Base-by-base conservation (phyloP, 1,140 invertebrate species). In the Harpegnathos saltator region DNA sequence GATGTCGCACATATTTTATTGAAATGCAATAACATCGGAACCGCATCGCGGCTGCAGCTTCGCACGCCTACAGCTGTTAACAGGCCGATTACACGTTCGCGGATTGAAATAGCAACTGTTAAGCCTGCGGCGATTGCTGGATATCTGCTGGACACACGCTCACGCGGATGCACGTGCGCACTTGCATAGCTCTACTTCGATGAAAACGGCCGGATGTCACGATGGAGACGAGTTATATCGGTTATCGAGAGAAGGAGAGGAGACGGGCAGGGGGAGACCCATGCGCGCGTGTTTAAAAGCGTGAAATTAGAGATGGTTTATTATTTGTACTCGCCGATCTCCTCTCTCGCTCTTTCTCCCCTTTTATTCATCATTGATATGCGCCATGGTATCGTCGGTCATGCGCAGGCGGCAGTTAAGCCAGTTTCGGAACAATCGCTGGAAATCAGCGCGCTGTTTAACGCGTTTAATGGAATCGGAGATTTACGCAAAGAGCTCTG, bases 401-500 rank as follows among this genome's bases (percentile, higher is more conserved):
- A 9, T 9, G 38, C 9, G 3, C 38, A 11, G 11, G 4, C 7
- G 0, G 38, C 38, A 44, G 38, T 44, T 44, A 9, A 44, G 38
- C 38, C n/a, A n/a, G n/a, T 44, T 4, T 44, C 11, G 0, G 38
- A n/a, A 11, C 7, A 44, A 3, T 44, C 38, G 38, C 7, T 44
- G 38, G 38, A 3, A 52, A 11, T 44, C 48, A 12, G 48, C 65
- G 71, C 19, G 73, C 65, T 66, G 50, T 77, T 71, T 66, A 61
- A 63, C 81, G 66, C 61, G 44, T 50, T n/a, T 83, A 77, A 83
- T 44, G 81, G 59, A 77, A 44, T 62, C 33, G 22, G 14, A 22
- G 72, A 44, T 44, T 44, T 44, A 9, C 38, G 11, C 38, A 44
- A 9, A 44, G 38, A 11, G 38, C 7, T 44, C 11, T 44, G 38